Conservation (phyloP, 2,888 invertebrate species). For the Acronicta psi region DNA sequence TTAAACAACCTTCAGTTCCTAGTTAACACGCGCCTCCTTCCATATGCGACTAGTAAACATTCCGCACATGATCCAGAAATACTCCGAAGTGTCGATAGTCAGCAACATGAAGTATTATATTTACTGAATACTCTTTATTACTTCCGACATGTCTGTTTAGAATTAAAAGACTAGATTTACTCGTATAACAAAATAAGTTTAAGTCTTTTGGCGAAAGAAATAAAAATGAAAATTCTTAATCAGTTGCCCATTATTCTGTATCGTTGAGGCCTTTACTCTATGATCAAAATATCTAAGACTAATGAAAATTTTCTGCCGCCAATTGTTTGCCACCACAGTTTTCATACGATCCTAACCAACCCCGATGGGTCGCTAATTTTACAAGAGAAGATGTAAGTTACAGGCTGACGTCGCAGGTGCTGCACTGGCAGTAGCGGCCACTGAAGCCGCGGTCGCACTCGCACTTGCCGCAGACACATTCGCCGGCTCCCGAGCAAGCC, state of each 20-base stretch:
- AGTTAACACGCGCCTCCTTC: conserved; percentile 40
- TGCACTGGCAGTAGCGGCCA: conserved; percentile 91
- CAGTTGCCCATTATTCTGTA: too few relatives aligned
- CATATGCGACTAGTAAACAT: conserved; percentile 50
- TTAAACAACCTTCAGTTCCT: conserved; percentile 30
- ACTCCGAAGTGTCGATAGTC: conserved; percentile 41
- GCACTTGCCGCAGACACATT: conserved; percentile 94
- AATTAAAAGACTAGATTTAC: conserved; percentile 8
- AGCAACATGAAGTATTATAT: conserved; percentile 31
- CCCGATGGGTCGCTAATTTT: too few relatives aligned
- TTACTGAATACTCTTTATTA: conserved; percentile 22
- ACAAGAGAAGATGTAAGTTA: conserved; percentile 61
- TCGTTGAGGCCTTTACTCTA: too few relatives aligned
- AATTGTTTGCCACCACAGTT: too few relatives aligned
- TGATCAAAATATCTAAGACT: too few relatives aligned
- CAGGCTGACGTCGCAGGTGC: conserved; percentile 86
- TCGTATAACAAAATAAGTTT: background rate
- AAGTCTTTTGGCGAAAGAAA: background rate
- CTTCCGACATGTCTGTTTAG: conserved; percentile 39
- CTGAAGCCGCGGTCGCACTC: conserved; percentile 90
- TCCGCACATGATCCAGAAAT: conserved; percentile 45
- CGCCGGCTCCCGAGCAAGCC: conserved; percentile 92
- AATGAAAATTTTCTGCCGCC: too few relatives aligned
- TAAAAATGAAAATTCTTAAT: too few relatives aligned
- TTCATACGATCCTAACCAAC: too few relatives aligned